Evolutionary conservation across 2,797 vertebrate genomes (phyloP).

Genomic region (Anguilla marmorata): DNA sequence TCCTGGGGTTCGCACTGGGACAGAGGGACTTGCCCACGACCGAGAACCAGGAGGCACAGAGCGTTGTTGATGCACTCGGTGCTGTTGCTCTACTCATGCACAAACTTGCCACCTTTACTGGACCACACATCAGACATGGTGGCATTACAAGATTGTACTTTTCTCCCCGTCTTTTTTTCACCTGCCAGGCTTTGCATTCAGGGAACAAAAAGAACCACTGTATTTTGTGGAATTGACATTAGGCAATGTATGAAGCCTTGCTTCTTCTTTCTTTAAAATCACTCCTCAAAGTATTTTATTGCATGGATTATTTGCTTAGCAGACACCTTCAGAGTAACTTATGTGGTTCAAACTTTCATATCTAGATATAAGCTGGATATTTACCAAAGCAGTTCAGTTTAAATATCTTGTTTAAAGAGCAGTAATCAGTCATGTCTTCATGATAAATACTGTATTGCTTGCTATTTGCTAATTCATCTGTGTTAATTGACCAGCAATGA

Average conservation of each 20-base stretch:
- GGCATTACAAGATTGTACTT: constrained; percentile 17
- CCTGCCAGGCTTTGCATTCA: background rate
- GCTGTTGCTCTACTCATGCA: constrained; percentile 11
- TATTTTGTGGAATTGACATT: background rate
- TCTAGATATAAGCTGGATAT: background rate
- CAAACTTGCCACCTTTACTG: background rate
- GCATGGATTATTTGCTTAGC: background rate
- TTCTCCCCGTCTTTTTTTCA: background rate
- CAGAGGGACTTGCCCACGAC: constrained; percentile 17
- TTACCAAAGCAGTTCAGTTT: background rate
- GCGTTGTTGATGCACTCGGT: constrained; percentile 11
- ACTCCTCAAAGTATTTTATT: background rate
- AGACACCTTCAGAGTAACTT: background rate
- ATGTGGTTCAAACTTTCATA: background rate
- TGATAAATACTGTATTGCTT: background rate
- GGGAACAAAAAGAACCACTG: constrained; percentile 21
- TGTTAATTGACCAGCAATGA: background rate
- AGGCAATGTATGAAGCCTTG: background rate
- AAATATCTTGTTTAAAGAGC: background rate
- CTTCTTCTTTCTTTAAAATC: background rate
- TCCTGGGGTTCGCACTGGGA: constrained; percentile 3
- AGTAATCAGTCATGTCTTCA: background rate
- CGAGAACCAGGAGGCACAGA: constrained; percentile 25
- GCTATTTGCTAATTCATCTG: background rate
- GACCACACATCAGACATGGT: constrained; percentile 14